Conservation (phyloP, 1,140 invertebrate species). For the Drosophila ercepeae region DNA sequence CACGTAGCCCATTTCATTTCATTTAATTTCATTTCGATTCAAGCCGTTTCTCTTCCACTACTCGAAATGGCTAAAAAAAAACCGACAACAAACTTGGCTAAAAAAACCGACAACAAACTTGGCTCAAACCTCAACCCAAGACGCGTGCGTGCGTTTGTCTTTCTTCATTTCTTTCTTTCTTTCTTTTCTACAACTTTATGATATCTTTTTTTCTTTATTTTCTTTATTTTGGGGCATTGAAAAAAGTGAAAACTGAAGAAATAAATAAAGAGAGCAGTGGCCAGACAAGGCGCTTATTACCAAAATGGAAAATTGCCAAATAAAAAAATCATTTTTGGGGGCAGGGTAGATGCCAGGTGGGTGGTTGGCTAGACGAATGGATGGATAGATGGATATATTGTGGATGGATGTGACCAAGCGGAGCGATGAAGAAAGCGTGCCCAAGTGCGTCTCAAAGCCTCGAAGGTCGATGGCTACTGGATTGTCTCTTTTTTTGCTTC, state of each 20-base stretch:
- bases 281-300: conserved; percentile 23
- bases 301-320: conserved; percentile 47
- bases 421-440: conserved; percentile 76
- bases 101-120: conserved; percentile 48
- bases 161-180: conserved; percentile 4
- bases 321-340: conserved; percentile 18
- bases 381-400: conserved; percentile 21
- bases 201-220: conserved; percentile 29
- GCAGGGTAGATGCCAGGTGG: conserved; percentile 9
- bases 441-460: conserved; percentile 46
- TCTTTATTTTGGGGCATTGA: conserved; percentile 43
- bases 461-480: conserved; percentile 58
- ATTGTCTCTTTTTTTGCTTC: conserved; percentile 5
- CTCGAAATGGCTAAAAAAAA: conserved; percentile 41
- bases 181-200: conserved; percentile 16
- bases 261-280: conserved; percentile 20
- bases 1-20: conserved; percentile 43
- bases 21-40: conserved; percentile 17
- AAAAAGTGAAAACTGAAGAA: conserved; percentile 68
- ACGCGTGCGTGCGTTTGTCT: conserved; percentile 42
- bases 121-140: conserved; percentile 17
- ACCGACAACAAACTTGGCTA: conserved; percentile 48
- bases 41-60: conserved; percentile 14
- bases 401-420: conserved; percentile 70
- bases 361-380: conserved; percentile 8